Evolutionary conservation across 2,797 vertebrate genomes (phyloP).

Genomic region (Arnoldichthys spilopterus): DNA sequence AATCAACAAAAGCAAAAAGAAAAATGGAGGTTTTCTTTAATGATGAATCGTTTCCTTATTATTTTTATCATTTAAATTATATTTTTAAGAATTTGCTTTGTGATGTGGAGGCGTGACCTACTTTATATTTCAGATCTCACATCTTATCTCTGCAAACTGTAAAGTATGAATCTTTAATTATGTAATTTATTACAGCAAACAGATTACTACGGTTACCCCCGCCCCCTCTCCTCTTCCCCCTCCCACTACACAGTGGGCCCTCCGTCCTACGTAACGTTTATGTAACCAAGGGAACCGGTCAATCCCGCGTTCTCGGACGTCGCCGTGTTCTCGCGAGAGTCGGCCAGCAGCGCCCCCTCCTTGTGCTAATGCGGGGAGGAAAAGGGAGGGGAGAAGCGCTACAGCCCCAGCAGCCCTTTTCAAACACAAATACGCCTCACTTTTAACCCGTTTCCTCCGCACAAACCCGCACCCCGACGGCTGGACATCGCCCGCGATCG

Average conservation of each 20-base stretch:
- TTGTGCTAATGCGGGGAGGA: slow-evolving; percentile 66
- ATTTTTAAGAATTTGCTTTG: too few relatives aligned
- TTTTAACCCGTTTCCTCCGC: slow-evolving; percentile 41
- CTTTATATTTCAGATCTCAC: too few relatives aligned
- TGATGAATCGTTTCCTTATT: too few relatives aligned
- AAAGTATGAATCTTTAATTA: too few relatives aligned
- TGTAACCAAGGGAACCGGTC: slow-evolving; percentile 58
- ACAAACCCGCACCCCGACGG: slow-evolving; percentile 35
- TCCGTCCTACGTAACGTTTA: slow-evolving; percentile 31
- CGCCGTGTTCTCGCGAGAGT: slow-evolving; percentile 74
- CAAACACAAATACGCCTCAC: slow-evolving; percentile 69
- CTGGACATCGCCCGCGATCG: slow-evolving; percentile 12
- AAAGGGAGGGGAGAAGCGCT: slow-evolving; percentile 72
- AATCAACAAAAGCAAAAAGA: too few relatives aligned
- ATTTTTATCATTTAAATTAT: too few relatives aligned
- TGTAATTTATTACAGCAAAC: too few relatives aligned
- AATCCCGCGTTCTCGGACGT: slow-evolving; percentile 38
- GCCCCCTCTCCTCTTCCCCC: neutral
- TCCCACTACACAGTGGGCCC: neutral
- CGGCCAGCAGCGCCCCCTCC: slow-evolving; percentile 74
- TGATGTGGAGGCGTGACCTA: too few relatives aligned
- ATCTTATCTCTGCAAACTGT: too few relatives aligned
- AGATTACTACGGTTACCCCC: too few relatives aligned
- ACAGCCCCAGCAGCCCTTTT: slow-evolving; percentile 75
- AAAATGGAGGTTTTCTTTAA: too few relatives aligned